Percentiles rank a stretch among this genome's conserved stretches.
phyloP scores from a whole-genome alignment of 1,140 invertebrate species.

The Polypedilum pembai region DNA sequence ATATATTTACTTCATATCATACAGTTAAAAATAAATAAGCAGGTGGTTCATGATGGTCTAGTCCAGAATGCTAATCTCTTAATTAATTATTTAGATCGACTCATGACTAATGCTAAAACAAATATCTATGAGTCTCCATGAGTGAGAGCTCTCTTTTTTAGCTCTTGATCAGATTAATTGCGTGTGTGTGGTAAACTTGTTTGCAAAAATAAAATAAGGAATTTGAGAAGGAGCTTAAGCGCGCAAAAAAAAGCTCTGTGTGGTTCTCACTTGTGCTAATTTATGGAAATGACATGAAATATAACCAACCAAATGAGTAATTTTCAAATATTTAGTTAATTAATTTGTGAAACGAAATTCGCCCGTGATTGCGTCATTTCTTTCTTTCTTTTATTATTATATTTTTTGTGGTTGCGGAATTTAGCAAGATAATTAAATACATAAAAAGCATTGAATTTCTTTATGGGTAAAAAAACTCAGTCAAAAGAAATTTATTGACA shows the following conservation, averaged over 20 bases:
- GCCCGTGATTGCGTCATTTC: constrained; percentile 15
- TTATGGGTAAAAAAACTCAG: neutral
- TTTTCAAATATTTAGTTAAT: constrained; percentile 11
- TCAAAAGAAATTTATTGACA: constrained; percentile 8
- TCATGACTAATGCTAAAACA: constrained; percentile 26
- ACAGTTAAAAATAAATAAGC: too few relatives aligned
- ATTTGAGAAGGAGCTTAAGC: neutral
- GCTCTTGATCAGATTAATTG: constrained; percentile 23
- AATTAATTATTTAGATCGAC: constrained; percentile 27
- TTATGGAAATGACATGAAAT: neutral
- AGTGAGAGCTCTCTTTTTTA: neutral
- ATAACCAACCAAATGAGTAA: neutral
- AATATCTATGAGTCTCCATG: neutral
- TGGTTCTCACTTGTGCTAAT: neutral
- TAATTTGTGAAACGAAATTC: neutral
- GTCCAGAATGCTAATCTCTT: neutral
- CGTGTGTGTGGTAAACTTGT: constrained; percentile 9
- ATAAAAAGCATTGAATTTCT: neutral
- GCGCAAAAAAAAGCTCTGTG: neutral
- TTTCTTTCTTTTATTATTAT: constrained; percentile 16
- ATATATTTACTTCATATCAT: neutral
- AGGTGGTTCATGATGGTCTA: too few relatives aligned
- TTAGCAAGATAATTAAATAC: constrained; percentile 7
- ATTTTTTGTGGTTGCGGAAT: neutral
- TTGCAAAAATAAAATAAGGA: neutral